These are phyloP conservation scores for Ferdinandea cuprea DNA, from an alignment of 2,888 invertebrate genomes.

Conservation along the genomic window DNA sequence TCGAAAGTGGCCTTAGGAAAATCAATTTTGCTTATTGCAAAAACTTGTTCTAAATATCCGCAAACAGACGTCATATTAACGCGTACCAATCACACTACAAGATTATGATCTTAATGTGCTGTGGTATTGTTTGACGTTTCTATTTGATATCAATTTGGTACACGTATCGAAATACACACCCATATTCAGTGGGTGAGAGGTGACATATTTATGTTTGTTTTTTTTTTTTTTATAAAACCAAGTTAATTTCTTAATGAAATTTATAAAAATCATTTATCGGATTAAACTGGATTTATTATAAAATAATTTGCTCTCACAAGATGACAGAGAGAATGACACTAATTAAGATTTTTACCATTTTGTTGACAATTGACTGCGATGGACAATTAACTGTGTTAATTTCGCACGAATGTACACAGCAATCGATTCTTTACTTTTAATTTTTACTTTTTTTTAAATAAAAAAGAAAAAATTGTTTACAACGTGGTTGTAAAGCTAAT, in stretches of 20 bases:
- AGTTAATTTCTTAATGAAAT: background rate
- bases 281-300: slow-evolving; percentile 23
- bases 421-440: background rate
- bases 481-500: background rate
- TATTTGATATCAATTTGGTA: slow-evolving; percentile 12
- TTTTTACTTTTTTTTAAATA: background rate
- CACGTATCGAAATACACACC: background rate
- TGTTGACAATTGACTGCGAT: slow-evolving; percentile 18
- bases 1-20: slow-evolving; percentile 12
- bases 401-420: slow-evolving; percentile 16
- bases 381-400: slow-evolving; percentile 64
- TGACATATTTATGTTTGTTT: no score
- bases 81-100: no score
- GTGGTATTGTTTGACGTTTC: slow-evolving; percentile 10
- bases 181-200: background rate
- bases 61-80: slow-evolving; percentile 8
- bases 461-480: background rate
- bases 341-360: slow-evolving; percentile 11
- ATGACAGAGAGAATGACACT: slow-evolving; percentile 11
- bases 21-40: background rate
- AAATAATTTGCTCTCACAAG: slow-evolving; percentile 8
- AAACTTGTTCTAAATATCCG: slow-evolving; percentile 28
- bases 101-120: background rate
- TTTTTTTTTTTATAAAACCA: background rate
- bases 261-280: background rate